phyloP scores from a whole-genome alignment of 2,797 vertebrate species.

The Chlorospingus semifuscus region DNA sequence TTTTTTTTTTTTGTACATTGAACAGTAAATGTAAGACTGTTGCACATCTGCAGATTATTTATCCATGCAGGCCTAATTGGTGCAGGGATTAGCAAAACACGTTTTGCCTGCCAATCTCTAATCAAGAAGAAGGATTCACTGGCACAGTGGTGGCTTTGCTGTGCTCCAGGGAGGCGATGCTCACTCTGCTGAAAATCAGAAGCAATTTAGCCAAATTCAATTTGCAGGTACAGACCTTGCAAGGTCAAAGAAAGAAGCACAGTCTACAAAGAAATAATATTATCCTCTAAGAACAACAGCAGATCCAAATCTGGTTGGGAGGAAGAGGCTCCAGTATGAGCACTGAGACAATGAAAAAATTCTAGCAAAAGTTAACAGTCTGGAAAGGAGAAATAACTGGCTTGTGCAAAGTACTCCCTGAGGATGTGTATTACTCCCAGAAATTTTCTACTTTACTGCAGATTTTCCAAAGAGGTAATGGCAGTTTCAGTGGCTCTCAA shows the following conservation, averaged over 20 bases:
- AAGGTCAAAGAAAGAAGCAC: constrained; percentile 17
- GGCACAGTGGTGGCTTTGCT: background rate
- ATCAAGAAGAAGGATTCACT: constrained; percentile 14
- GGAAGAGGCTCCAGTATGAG: background rate
- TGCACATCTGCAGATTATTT: constrained; percentile 21
- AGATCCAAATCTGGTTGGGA: background rate
- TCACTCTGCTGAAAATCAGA: constrained; percentile 31
- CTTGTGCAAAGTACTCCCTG: background rate
- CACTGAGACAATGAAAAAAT: background rate
- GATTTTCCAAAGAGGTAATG: background rate
- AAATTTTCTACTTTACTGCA: background rate
- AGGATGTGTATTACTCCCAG: background rate
- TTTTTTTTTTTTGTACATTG: background rate
- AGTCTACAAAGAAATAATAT: background rate
- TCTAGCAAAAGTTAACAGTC: background rate
- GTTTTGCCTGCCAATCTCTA: constrained; percentile 37
- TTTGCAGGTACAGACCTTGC: constrained; percentile 28
- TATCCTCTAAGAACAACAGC: background rate
- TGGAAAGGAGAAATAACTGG: background rate
- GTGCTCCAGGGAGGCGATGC: background rate
- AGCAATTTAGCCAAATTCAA: constrained; percentile 25
- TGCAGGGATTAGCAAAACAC: constrained; percentile 24
- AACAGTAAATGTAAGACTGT: background rate
- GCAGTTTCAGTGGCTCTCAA: background rate
- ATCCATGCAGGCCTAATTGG: background rate